Evolutionary conservation across 2,797 vertebrate genomes (phyloP), one percentile per base, ranked within the genome.

Genomic region (Pseudochaenichthys georgianus): DNA sequence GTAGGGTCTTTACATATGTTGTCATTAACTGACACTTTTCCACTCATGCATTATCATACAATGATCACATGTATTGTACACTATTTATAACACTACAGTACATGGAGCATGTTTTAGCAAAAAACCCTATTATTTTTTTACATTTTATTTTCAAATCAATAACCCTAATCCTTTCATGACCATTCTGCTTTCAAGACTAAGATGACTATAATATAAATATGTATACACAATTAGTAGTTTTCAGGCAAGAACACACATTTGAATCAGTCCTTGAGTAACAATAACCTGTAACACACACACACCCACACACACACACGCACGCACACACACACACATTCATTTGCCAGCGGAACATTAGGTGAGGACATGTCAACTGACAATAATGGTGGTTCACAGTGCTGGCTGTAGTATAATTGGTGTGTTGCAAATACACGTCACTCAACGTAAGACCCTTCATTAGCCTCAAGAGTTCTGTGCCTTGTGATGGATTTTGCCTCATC

Each of bases 371-470:
- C 87, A 87, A 52, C 72, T 81, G 74, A 86, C 71, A 72, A 86
- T 83, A 79, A 87, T 73, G 60, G 80, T 60, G 64, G 64, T 80
- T 75, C 69, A 70, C 63, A 73, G 63, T 69, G 69, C 81, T 73
- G 75, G 67, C 63, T 78, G 65, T 52, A 53, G 69, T 82, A 76
- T 92, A 91, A 93, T 92, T 91, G 87, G 83, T 78, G 72, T 82
- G 77, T 81, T 80, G 83, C 81, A 80, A 87, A 90, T 80, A 79
- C 76, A 84, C 21, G 65, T 80, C 87, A 89, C 75, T 92, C 87
- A 87, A 53, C 78, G 80, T 75, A 77, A 86, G 81, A 73, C 73
- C 73, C 68, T 86, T 91, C 87, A 88, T 92, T 93, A 93, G 79
- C 75, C 76, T 81, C 58, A 52, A 70, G 64, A 84, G 65, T 76